Base-by-base conservation (phyloP, 2,888 invertebrate genomes). In the Salpingus planirostris region DNA sequence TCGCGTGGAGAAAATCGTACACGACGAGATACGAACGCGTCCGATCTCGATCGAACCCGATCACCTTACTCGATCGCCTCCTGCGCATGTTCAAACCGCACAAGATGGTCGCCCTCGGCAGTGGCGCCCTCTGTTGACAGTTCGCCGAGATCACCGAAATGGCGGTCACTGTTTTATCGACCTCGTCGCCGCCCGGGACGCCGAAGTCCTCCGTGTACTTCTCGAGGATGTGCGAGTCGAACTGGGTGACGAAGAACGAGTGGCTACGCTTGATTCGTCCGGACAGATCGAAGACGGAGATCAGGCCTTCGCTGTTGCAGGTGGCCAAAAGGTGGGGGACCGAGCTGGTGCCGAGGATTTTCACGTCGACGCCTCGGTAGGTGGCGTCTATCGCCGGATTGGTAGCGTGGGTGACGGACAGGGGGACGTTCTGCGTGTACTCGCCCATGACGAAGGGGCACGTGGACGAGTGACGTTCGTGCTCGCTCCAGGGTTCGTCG, bases 401-500 rank as follows among this genome's bases (percentile, higher is more conserved):
- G 24, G 88, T 87, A 7, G 88, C 88, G 60, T 83, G 82, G 24
- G 86, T 84, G 15, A 87, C 77, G 29, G 87, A 83, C 30, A 92
- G 71, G 2, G 95, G 92, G 37, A 93, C 92, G 65, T 95, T 95
- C 65, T 91, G 90, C 7, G 93, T 93, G 57, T 89, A 91, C 65
- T 92, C 91, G 18, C 92, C 92, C 60, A 89, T 80, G 2, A 95
- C 90, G 64, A 92, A 92, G 1, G 92, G 90, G 59, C 95, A 95
- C 50, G 78, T 80, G 8, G 93, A 89, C 3, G 92, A 91, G 61
- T 95, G 93, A 2, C 93, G 73, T 65, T 92, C 93, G 59, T 95
- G 93, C 61, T 95, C 93, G 44, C 91, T 91, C 92, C 93, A 93
- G 2, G 95, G 95, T 59, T 95, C 93, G 65, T 95, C 93, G 0